Evolutionary conservation across 2,113 vertebrate species (phyloP), one percentile per base, ranked within the genome.

Genomic region (western clawed frog (Xenopus tropicalis)): DNA sequence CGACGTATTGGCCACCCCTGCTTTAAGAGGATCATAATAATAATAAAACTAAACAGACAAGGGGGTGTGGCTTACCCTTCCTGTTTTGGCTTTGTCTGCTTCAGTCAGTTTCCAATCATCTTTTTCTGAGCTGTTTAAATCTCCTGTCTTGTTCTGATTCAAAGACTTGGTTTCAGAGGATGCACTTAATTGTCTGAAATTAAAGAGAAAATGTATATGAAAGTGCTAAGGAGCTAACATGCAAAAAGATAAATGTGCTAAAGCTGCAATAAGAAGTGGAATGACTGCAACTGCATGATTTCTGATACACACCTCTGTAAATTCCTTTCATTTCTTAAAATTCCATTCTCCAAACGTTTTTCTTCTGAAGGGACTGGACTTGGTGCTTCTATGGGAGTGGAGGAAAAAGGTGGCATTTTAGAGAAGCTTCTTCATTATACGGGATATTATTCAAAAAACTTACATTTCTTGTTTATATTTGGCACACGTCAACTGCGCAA

Each of bases 81-180:
- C 97, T 0, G 96, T 99, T 80, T 95, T 91, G 0, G 93, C 96
- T 63, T 95, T 96, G 83, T 99, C 97, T 0, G 92, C 93, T 79
- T 98, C 94, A 0, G 82, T 92, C 61, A 98, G 83, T 73, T 94
- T 97, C 85, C 94, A 95, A 13, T 82, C 80, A 1, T 91, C 91
- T 16, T 88, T 77, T 14, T 81, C 78, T 0, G 83, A 77, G 14
- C 85, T 87, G 79, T 84, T 86, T 23, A 84, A 70, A 24, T 91
- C 88, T 0, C 82, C 51, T 0, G 79, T 79, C 84, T 88, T 89
- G 78, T 46, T 70, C n/a, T 81, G 86, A 0, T 78, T 82, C 8
- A 74, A 56, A 0, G 82, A 66, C 65, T 76, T 88, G 0, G 37
- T 1, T 1, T 90, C 90, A 10, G 87, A 90, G 19, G 74, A 84